Conservation (phyloP, 2,888 invertebrate genomes). For the Sylvicola fuscatus region DNA sequence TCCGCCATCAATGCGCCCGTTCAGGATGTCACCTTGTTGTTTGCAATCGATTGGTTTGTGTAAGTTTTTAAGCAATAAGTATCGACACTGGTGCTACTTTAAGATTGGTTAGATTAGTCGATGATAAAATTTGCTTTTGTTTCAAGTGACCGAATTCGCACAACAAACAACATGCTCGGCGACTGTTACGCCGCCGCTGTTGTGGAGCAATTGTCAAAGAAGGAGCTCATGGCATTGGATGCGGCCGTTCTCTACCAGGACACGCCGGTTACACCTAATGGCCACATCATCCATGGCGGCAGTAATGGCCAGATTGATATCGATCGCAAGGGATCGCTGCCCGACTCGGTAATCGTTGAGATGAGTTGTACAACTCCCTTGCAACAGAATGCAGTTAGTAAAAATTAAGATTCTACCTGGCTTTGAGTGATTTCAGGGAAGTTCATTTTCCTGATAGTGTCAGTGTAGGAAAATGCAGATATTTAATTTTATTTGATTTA, state of each 20-base stretch:
- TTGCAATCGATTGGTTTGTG: constrained; percentile 84
- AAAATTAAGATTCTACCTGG: too few species aligned
- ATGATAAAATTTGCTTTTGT: too few species aligned
- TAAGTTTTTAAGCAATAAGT: too few species aligned
- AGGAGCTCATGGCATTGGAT: constrained; percentile 58
- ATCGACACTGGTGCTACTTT: too few species aligned
- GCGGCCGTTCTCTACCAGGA: constrained; percentile 18
- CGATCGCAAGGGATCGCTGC: constrained; percentile 29
- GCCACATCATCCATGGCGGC: constrained; percentile 24
- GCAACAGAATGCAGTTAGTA: too few species aligned
- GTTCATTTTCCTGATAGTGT: too few species aligned
- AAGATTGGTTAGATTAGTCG: constrained; percentile 17
- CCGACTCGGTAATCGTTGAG: constrained; percentile 36
- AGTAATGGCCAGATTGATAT: constrained; percentile 28
- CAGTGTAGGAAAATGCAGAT: too few species aligned
- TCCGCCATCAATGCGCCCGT: constrained; percentile 66
- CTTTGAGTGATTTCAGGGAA: too few species aligned
- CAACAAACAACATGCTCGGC: constrained; percentile 73
- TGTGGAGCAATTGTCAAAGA: constrained; percentile 62
- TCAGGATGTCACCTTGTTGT: constrained; percentile 60
- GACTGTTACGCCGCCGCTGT: constrained; percentile 76
- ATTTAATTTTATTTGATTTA: too few species aligned
- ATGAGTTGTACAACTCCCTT: constrained; percentile 18
- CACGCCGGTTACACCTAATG: constrained; percentile 25
- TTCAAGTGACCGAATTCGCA: constrained; percentile 50